Percentiles rank a stretch among this genome's conserved stretches.
These are phyloP conservation scores for Oryzaephilus surinamensis DNA, from an alignment of 1,140 invertebrate genomes.

Conservation along the genomic window DNA sequence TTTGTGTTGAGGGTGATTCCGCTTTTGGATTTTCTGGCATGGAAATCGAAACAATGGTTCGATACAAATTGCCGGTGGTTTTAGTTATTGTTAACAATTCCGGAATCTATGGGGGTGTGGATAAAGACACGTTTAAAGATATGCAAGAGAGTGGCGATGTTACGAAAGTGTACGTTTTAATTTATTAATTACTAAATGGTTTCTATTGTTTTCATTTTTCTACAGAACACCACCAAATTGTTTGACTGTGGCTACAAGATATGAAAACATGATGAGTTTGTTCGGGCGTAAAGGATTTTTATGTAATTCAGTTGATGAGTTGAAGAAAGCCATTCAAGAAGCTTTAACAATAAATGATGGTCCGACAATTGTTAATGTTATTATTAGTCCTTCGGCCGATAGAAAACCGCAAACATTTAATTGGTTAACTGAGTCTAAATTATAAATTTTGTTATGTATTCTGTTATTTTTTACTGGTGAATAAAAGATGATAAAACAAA, in stretches of 20 bases:
- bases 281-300: constrained; percentile 74
- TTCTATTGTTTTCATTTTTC: constrained; percentile 18
- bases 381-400: constrained; percentile 78
- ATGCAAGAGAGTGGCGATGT: constrained; percentile 56
- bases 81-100: constrained; percentile 93
- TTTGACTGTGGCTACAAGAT: constrained; percentile 64
- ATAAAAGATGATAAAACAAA: no score
- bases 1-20: constrained; percentile 88
- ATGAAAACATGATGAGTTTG: constrained; percentile 83
- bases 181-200: constrained; percentile 11
- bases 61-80: constrained; percentile 85
- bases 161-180: constrained; percentile 46
- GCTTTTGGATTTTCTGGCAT: constrained; percentile 97
- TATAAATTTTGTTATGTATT: constrained; percentile 45
- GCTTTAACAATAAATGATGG: constrained; percentile 56
- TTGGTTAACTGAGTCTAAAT: constrained; percentile 87
- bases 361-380: constrained; percentile 82
- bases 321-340: constrained; percentile 56
- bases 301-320: constrained; percentile 63
- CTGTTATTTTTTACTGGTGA: no score
- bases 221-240: constrained; percentile 71
- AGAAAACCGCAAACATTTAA: constrained; percentile 82
- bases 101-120: constrained; percentile 83
- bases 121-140: constrained; percentile 59
- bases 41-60: constrained; percentile 94